phyloP scores from a whole-genome alignment of 2,797 vertebrate genomes.

The Acipenser transmontanus region DNA sequence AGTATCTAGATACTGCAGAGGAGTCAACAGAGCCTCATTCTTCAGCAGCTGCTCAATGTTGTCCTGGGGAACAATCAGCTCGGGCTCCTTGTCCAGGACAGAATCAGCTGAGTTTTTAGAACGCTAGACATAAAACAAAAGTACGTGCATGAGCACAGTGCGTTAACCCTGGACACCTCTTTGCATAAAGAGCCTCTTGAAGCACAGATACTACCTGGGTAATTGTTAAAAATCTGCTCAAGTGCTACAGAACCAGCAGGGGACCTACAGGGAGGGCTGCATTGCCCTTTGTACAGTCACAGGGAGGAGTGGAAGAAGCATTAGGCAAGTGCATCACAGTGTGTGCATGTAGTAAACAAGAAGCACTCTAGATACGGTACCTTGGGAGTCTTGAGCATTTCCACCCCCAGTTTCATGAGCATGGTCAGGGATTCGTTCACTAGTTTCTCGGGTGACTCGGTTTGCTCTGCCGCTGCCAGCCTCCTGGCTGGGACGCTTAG shows the following conservation, averaged over 20 bases:
- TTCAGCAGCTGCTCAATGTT: constrained; percentile 39
- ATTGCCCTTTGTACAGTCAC: too few species aligned
- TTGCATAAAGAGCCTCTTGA: too few species aligned
- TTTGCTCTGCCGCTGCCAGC: constrained; percentile 17
- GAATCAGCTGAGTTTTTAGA: constrained; percentile 33
- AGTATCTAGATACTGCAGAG: constrained; percentile 46
- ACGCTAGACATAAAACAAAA: constrained; percentile 11
- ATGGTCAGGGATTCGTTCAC: constrained; percentile 37
- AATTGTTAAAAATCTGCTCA: too few species aligned
- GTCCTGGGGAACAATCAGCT: constrained; percentile 40
- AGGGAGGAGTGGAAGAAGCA: too few species aligned
- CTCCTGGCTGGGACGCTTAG: constrained; percentile 24
- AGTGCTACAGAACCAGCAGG: too few species aligned
- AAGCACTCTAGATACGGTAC: constrained; percentile 24
- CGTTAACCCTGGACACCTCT: too few species aligned
- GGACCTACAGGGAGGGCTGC: too few species aligned
- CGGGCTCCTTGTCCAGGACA: constrained; percentile 36
- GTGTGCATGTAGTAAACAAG: too few species aligned
- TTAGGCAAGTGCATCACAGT: too few species aligned
- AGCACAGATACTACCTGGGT: too few species aligned
- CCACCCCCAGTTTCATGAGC: constrained; percentile 41
- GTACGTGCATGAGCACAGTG: too few species aligned
- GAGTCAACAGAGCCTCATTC: constrained; percentile 44
- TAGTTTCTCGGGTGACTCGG: constrained; percentile 36
- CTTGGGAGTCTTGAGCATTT: constrained; percentile 34